Conservation (phyloP, 2,888 invertebrate genomes). For the Cotesia congregata region DNA sequence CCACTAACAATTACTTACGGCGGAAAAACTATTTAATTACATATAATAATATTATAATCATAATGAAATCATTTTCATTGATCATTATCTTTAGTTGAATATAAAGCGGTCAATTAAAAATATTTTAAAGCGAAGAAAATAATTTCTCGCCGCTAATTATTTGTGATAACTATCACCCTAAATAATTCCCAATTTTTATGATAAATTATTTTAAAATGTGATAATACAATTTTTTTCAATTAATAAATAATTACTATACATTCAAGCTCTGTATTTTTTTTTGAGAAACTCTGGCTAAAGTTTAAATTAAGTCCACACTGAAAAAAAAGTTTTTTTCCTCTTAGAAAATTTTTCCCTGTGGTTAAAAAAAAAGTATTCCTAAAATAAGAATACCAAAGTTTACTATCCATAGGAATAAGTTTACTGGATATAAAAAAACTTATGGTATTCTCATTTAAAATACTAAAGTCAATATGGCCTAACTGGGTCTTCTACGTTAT, state of each 20-base stretch:
- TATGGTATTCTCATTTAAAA: too few relatives aligned
- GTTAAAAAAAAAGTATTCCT: too few relatives aligned
- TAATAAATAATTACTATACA: neutral
- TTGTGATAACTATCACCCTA: neutral
- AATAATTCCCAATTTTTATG: neutral
- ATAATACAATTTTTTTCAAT: neutral
- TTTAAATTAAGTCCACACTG: neutral
- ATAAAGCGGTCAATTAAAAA: neutral
- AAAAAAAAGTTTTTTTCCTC: too few relatives aligned
- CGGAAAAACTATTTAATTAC: constrained; percentile 5
- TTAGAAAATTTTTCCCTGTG: too few relatives aligned
- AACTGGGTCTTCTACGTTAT: too few relatives aligned
- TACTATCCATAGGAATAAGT: too few relatives aligned
- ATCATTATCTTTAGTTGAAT: neutral
- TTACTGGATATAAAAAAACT: too few relatives aligned
- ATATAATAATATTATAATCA: constrained; percentile 10
- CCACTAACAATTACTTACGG: neutral
- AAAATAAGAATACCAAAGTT: too few relatives aligned
- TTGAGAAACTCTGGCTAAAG: neutral
- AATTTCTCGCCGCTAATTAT: neutral
- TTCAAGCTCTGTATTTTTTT: neutral
- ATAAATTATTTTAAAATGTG: neutral
- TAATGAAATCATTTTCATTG: neutral
- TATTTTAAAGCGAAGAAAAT: constrained; percentile 5
- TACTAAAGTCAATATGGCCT: too few relatives aligned